Conservation (phyloP, 2,113 vertebrate genomes). For the Xenus cinereus region DNA sequence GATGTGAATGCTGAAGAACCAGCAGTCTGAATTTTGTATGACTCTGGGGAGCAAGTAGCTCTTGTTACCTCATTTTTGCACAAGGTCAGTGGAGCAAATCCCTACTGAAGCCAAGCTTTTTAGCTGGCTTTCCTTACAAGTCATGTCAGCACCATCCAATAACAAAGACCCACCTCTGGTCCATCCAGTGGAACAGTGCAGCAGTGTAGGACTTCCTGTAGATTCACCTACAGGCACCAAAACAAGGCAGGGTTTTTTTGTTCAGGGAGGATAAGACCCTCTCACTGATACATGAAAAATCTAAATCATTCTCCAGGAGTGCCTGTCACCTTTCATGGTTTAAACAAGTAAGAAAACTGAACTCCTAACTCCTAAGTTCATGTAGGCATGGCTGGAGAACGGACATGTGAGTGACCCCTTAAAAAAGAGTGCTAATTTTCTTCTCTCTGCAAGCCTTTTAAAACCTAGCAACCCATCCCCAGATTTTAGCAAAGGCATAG, state of each 20-base stretch:
- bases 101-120: neutral
- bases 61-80: neutral
- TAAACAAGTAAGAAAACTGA: neutral
- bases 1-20: neutral
- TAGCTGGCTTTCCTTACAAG: neutral
- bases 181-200: neutral
- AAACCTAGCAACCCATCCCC: neutral
- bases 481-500: neutral
- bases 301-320: neutral
- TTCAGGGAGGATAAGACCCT: neutral
- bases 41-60: neutral
- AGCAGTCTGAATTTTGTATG: neutral
- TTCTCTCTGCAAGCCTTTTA: neutral
- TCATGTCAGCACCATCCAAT: neutral
- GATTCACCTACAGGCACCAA: neutral
- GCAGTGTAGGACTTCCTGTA: neutral
- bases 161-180: neutral
- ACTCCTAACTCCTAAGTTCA: neutral
- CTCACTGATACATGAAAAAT: neutral
- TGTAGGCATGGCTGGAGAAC: neutral
- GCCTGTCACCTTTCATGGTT: neutral
- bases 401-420: neutral
- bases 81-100: neutral
- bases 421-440: neutral
- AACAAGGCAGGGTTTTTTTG: neutral